A percentile compares a stretch with the other conserved stretches of the same genome.
These are phyloP conservation scores for Phortica okadai DNA, from an alignment of 2,888 invertebrate genomes.

Conservation along the genomic window DNA sequence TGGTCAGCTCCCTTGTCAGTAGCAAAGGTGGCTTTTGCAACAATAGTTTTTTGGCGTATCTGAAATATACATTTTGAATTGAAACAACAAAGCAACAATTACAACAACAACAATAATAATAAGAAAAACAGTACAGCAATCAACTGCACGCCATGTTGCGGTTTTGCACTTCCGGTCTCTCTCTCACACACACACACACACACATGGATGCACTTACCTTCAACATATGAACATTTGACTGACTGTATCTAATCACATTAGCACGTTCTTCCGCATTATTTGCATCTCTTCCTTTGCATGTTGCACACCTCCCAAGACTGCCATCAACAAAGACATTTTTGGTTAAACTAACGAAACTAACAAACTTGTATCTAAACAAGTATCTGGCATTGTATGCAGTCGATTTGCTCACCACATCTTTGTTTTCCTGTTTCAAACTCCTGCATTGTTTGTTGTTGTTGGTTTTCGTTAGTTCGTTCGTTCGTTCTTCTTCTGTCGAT, in stretches of 20 bases:
- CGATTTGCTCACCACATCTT: slow-evolving; percentile 35
- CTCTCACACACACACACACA: background rate
- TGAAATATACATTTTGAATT: slow-evolving; percentile 13
- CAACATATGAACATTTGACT: slow-evolving; percentile 32
- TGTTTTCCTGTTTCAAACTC: slow-evolving; percentile 41
- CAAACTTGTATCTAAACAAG: background rate
- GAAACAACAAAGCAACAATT: background rate
- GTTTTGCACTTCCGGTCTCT: slow-evolving; percentile 43
- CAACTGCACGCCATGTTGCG: slow-evolving; percentile 71
- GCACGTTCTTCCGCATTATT: slow-evolving; percentile 65
- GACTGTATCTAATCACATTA: slow-evolving; percentile 66
- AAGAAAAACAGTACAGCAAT: slow-evolving; percentile 55
- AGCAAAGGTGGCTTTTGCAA: slow-evolving; percentile 8
- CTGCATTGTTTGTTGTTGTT: slow-evolving; percentile 60
- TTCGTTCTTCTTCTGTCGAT: slow-evolving; percentile 66
- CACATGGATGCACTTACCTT: background rate
- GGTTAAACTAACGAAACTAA: slow-evolving; percentile 24
- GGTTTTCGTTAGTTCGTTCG: slow-evolving; percentile 57
- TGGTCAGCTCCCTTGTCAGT: slow-evolving; percentile 4
- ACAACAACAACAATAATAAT: background rate
- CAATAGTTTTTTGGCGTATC: slow-evolving; percentile 10
- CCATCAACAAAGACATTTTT: slow-evolving; percentile 38
- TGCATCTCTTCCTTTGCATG: slow-evolving; percentile 35
- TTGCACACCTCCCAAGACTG: slow-evolving; percentile 55
- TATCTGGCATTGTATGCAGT: background rate